A percentile compares a stretch with the other conserved stretches of the same genome.
Conservation (phyloP, 2,888 invertebrate genomes). For the Tridacna crocea region DNA sequence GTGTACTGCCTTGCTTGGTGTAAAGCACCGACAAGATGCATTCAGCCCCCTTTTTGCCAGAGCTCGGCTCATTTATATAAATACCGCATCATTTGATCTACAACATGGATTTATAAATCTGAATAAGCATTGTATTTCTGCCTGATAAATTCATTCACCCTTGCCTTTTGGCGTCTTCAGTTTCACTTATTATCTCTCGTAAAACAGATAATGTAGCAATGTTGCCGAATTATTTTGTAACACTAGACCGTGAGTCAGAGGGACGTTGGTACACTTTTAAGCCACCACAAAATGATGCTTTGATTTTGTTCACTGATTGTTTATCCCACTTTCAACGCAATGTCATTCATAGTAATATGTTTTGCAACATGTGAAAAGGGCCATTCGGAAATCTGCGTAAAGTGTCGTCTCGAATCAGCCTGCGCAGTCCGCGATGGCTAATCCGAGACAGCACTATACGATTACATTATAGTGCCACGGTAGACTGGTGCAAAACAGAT, state of each 20-base stretch:
- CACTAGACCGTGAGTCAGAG: slow-evolving; percentile 17
- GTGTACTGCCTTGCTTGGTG: too few species aligned
- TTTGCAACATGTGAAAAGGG: too few species aligned
- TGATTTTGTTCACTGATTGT: not conserved
- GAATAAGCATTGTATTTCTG: slow-evolving; percentile 15
- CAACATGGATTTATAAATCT: not conserved
- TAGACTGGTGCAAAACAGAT: too few species aligned
- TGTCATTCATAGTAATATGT: too few species aligned
- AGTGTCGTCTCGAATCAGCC: too few species aligned
- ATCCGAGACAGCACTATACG: too few species aligned
- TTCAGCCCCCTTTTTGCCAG: too few species aligned
- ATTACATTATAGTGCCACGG: too few species aligned
- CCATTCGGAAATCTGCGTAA: too few species aligned
- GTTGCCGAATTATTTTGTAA: slow-evolving; percentile 28
- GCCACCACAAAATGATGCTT: not conserved
- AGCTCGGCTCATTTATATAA: too few species aligned
- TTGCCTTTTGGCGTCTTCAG: slow-evolving; percentile 6
- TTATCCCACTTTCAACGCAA: not conserved
- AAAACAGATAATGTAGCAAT: slow-evolving; percentile 25
- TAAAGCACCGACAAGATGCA: too few species aligned
- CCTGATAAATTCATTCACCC: slow-evolving; percentile 8
- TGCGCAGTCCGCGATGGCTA: too few species aligned
- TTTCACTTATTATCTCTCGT: slow-evolving; percentile 15
- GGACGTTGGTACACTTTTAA: not conserved
- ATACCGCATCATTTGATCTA: slow-evolving; percentile 5